Evolutionary conservation across 1,140 invertebrate species (phyloP).

Genomic region (Danaus melanippus): DNA sequence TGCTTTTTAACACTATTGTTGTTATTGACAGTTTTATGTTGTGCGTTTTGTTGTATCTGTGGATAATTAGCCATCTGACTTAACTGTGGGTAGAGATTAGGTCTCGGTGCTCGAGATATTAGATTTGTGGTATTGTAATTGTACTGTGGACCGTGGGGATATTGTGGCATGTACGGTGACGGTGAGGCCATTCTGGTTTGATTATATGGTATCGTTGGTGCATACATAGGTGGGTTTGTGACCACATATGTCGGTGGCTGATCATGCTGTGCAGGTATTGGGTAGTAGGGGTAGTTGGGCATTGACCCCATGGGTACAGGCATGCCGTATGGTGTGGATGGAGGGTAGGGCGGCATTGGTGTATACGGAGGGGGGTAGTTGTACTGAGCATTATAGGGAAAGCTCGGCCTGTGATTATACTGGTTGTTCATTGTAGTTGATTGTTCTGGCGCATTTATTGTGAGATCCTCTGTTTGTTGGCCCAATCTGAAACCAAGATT

Average conservation of each 20-base stretch:
- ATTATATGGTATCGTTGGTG: constrained; percentile 37
- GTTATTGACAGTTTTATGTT: constrained; percentile 23
- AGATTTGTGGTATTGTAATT: constrained; percentile 61
- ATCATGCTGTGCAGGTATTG: constrained; percentile 20
- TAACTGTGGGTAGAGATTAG: constrained; percentile 39
- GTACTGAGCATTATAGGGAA: constrained; percentile 37
- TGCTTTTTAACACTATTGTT: constrained; percentile 25
- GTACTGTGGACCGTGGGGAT: constrained; percentile 28
- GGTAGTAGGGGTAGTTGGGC: constrained; percentile 39
- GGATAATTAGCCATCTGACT: constrained; percentile 44
- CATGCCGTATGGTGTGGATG: constrained; percentile 37
- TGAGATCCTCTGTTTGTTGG: constrained; percentile 54
- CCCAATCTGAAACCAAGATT: constrained; percentile 47
- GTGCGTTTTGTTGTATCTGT: constrained; percentile 19
- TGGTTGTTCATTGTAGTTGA: constrained; percentile 55
- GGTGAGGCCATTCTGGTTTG: constrained; percentile 54
- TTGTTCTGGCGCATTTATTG: constrained; percentile 34
- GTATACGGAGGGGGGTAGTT: constrained; percentile 37
- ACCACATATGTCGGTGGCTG: constrained; percentile 31
- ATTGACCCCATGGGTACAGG: constrained; percentile 30
- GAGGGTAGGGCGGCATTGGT: constrained; percentile 34
- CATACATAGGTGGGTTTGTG: constrained; percentile 36
- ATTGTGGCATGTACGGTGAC: constrained; percentile 30
- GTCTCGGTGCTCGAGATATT: constrained; percentile 48
- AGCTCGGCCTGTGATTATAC: constrained; percentile 50